A percentile compares a stretch with the other conserved stretches of the same genome.
These are phyloP conservation scores for Lepas anatifera DNA, from an alignment of 2,888 invertebrate species.

Conservation along the genomic window DNA sequence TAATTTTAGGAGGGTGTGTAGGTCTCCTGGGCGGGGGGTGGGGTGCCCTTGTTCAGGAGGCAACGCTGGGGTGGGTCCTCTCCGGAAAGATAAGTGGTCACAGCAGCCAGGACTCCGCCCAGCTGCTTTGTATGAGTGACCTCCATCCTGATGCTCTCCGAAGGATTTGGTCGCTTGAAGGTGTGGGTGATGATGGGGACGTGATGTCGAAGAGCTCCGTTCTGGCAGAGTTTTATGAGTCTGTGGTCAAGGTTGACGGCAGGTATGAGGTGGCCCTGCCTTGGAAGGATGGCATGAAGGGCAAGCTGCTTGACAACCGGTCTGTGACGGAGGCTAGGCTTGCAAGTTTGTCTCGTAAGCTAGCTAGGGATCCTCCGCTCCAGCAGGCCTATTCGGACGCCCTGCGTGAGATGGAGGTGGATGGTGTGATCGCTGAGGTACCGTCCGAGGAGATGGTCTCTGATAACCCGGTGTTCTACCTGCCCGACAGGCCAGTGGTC, in stretches of 20 bases:
- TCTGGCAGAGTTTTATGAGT: neutral
- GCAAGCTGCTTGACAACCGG: slow-evolving; percentile 13
- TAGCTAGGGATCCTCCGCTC: slow-evolving; percentile 14
- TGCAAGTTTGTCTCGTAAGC: slow-evolving; percentile 3
- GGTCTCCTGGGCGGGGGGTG: too few relatives aligned
- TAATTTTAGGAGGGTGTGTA: too few relatives aligned
- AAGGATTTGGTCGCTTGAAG: neutral
- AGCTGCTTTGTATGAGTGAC: neutral
- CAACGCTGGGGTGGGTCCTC: neutral
- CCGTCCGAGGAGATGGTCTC: neutral
- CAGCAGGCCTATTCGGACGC: slow-evolving; percentile 2
- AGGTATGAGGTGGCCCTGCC: slow-evolving; percentile 16
- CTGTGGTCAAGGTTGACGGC: neutral
- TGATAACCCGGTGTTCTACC: neutral
- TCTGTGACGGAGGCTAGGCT: slow-evolving; percentile 2
- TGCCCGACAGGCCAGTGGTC: slow-evolving; percentile 16
- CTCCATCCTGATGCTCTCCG: neutral
- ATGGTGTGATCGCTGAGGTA: slow-evolving; percentile 13
- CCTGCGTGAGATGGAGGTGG: slow-evolving; percentile 11
- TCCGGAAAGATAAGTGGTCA: neutral
- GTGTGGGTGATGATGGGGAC: neutral
- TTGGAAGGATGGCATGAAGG: slow-evolving; percentile 11
- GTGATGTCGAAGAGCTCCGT: neutral
- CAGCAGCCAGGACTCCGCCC: neutral
- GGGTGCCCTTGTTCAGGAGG: too few relatives aligned